Base-by-base conservation (phyloP, 2,113 vertebrate species). In the Pseudolaguvia tuberculata region DNA sequence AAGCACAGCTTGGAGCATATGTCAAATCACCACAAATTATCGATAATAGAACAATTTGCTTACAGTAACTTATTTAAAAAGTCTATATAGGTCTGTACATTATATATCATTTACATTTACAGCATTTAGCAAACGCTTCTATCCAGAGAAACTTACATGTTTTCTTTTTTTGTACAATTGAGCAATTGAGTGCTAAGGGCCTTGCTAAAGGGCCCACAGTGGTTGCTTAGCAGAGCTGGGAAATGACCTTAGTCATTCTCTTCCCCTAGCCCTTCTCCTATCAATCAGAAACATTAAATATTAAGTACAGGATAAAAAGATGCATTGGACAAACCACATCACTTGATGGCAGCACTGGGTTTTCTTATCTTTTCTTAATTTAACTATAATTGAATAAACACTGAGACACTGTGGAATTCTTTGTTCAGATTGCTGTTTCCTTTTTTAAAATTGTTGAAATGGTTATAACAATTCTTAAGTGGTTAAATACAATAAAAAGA, bases 341-440 rank as follows among this genome's bases (percentile, higher is more conserved):
- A 86, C 86, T 82, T 80, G 88, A 81, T 82, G 76, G 79, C 78
- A 86, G 82, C 73, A 76, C 45, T 79, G 81, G 77, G 78, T 31
- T 15, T 31, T 39, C 4, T 47, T 58, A 39, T 20, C 14, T 58
- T n/a, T n/a, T n/a, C n/a, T n/a, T n/a, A 52, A 42, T 21, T 14
- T 20, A 45, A n/a, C 31, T 25, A 23, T 11, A 57, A 1, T 7
- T 21, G 10, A 70, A 45, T 50, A 18, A 21, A 75, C n/a, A 75
- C n/a, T 17, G 6, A 21, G 45, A 45, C 14, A 53, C 14, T 66
- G 8, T 9, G n/a, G 3, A 31, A 3, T 12, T 1, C 20, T 20
- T n/a, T 35, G 31, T 39, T 27, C 7, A n/a, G 35, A 52, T 11
- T 53, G 7, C 50, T 17, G 10, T 23, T 42, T 15, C 20, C 7